These are phyloP conservation scores for human (Homo sapiens) DNA, from an alignment of 2,113 vertebrate species.

Conservation along the genomic window DNA sequence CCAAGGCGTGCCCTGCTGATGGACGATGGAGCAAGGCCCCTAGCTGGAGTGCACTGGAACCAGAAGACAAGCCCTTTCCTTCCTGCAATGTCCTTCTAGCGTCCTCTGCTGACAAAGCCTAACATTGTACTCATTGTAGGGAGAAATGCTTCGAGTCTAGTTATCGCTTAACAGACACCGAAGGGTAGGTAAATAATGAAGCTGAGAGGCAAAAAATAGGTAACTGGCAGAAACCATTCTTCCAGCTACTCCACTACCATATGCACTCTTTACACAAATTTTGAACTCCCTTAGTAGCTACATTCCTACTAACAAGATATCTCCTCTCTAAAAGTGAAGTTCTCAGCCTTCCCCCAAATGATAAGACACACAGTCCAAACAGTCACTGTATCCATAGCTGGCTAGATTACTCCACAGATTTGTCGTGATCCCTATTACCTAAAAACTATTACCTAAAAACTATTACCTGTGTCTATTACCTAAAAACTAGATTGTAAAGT, in stretches of 20 bases:
- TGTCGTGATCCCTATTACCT: not conserved
- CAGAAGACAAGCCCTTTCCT: not conserved
- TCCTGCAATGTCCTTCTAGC: not conserved
- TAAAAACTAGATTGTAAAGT: not conserved
- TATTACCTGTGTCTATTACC: not conserved
- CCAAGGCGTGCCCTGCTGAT: accelerated
- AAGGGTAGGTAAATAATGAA: not conserved
- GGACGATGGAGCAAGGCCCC: not conserved
- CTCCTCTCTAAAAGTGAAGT: not conserved
- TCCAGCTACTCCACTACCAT: not conserved
- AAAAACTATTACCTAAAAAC: not conserved
- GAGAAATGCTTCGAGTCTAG: not conserved
- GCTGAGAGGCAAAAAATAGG: not conserved
- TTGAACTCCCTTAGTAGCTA: not conserved
- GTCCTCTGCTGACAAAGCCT: slow-evolving; percentile 32
- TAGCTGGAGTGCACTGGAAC: not conserved
- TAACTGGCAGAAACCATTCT: not conserved
- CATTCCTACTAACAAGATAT: not conserved
- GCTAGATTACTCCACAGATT: not conserved
- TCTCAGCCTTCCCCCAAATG: not conserved
- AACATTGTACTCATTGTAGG: not conserved
- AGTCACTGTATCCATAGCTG: not conserved
- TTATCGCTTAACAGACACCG: not conserved
- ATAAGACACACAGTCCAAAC: not conserved
- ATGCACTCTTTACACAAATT: not conserved